These are phyloP conservation scores for Shinisaurus crocodilurus DNA, from an alignment of 2,113 vertebrate genomes.

Conservation along the genomic window DNA sequence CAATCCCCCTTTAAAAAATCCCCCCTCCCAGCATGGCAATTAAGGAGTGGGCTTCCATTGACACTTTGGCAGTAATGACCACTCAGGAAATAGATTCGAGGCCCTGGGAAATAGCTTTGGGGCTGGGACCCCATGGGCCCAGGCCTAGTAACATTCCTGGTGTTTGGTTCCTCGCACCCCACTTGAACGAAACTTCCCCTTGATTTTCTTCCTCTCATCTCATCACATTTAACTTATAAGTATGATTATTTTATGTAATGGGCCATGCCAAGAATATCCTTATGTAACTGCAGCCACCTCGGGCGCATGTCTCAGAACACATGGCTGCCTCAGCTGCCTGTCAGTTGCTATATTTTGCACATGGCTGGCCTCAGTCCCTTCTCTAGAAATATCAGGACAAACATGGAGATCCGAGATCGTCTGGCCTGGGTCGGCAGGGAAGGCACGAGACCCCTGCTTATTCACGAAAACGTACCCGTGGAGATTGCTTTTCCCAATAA, in stretches of 20 bases:
- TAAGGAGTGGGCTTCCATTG: too few relatives aligned
- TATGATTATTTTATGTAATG: slow-evolving; percentile 62
- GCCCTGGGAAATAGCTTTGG: too few relatives aligned
- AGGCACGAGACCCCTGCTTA: neutral
- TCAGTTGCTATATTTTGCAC: slow-evolving; percentile 70
- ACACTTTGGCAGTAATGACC: too few relatives aligned
- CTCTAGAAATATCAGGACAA: slow-evolving; percentile 50
- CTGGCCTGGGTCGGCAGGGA: neutral
- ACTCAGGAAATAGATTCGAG: too few relatives aligned
- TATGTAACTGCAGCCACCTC: slow-evolving; percentile 70
- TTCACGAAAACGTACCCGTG: neutral
- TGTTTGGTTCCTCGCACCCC: neutral
- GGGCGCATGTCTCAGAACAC: slow-evolving; percentile 58
- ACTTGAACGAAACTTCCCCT: too few relatives aligned
- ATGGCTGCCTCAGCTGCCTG: slow-evolving; percentile 59
- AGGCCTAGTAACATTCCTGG: too few relatives aligned
- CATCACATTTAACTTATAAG: neutral
- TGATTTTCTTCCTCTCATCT: neutral
- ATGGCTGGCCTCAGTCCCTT: slow-evolving; percentile 56
- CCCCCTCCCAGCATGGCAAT: too few relatives aligned
- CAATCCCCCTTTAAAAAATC: too few relatives aligned
- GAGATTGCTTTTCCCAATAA: neutral
- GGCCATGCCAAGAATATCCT: slow-evolving; percentile 54
- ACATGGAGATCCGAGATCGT: neutral
- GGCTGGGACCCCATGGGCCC: too few relatives aligned